Percentiles rank a stretch among this genome's conserved stretches.
Evolutionary conservation across 2,888 invertebrate genomes (phyloP).

Genomic region (Eucriotettix oculatus): DNA sequence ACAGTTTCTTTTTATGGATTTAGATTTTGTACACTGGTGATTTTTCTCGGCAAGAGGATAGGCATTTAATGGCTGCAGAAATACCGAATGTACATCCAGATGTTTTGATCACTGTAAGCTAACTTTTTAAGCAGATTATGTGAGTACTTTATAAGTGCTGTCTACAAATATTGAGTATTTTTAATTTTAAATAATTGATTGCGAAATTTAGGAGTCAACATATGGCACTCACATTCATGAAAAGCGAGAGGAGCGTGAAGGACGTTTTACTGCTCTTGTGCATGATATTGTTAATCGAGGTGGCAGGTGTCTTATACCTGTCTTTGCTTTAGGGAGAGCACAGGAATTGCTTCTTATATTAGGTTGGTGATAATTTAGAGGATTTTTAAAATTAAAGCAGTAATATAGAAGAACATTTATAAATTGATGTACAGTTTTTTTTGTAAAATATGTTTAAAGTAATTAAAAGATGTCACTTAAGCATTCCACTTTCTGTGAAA

Average conservation of each 20-base stretch:
- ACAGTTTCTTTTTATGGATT: slow-evolving; percentile 8
- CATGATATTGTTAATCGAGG: slow-evolving; percentile 92
- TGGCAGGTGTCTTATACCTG: slow-evolving; percentile 96
- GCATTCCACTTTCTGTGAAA: no score
- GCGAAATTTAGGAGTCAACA: slow-evolving; percentile 70
- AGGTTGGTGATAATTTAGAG: slow-evolving; percentile 25
- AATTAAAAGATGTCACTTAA: no score
- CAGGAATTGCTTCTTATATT: slow-evolving; percentile 87
- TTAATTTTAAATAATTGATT: neutral
- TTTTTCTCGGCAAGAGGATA: slow-evolving; percentile 94
- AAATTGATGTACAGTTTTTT: no score
- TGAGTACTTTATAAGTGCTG: neutral
- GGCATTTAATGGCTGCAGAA: slow-evolving; percentile 98
- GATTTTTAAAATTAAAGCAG: no score
- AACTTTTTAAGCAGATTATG: neutral
- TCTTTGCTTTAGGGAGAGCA: slow-evolving; percentile 94
- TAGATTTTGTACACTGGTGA: slow-evolving; percentile 91
- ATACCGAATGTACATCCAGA: slow-evolving; percentile 93
- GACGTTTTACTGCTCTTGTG: slow-evolving; percentile 78
- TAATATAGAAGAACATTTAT: no score
- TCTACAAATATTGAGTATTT: neutral
- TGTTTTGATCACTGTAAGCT: slow-evolving; percentile 75
- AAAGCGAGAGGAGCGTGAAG: slow-evolving; percentile 90
- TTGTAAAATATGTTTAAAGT: no score
- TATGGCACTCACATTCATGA: slow-evolving; percentile 99